These are phyloP conservation scores for Melospiza melodia DNA, from an alignment of 2,113 vertebrate species.

Conservation along the genomic window DNA sequence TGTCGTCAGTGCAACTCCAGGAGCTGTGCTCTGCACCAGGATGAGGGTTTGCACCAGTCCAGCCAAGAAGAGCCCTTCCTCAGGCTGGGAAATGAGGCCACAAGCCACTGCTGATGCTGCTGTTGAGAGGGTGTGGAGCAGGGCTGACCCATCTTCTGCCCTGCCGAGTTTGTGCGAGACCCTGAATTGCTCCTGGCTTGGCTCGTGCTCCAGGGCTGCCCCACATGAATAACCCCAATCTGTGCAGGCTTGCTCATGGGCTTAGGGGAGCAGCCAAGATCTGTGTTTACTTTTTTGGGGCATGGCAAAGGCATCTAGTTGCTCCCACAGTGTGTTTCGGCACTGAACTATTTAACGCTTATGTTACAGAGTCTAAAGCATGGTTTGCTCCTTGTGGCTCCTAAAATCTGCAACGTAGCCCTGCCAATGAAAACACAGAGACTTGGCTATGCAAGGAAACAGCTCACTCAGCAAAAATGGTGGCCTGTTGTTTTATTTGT, in stretches of 20 bases:
- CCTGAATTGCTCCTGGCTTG: background rate
- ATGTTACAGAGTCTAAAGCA: conserved; percentile 15
- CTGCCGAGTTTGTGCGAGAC: background rate
- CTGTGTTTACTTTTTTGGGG: background rate
- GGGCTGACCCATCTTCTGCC: background rate
- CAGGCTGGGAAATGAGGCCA: background rate
- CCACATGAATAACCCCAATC: background rate
- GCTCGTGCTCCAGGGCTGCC: background rate
- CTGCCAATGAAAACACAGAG: conserved; percentile 58
- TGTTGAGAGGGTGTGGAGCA: background rate
- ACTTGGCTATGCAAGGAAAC: conserved; percentile 22
- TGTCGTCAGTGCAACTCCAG: background rate
- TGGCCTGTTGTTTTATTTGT: conserved; percentile 21
- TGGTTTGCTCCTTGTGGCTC: conserved; percentile 38
- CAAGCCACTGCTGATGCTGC: background rate
- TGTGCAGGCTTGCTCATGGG: background rate
- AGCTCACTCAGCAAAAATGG: conserved; percentile 48
- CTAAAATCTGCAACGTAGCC: conserved; percentile 13
- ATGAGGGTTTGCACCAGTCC: background rate
- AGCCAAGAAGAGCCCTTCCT: background rate
- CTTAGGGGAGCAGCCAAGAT: background rate
- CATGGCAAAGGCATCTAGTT: conserved; percentile 12
- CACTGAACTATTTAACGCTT: conserved; percentile 18
- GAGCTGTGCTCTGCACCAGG: background rate
- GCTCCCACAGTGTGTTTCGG: conserved; percentile 34